Evolutionary conservation across 2,888 invertebrate species (phyloP).

Genomic region (Balanococcus diminutus): DNA sequence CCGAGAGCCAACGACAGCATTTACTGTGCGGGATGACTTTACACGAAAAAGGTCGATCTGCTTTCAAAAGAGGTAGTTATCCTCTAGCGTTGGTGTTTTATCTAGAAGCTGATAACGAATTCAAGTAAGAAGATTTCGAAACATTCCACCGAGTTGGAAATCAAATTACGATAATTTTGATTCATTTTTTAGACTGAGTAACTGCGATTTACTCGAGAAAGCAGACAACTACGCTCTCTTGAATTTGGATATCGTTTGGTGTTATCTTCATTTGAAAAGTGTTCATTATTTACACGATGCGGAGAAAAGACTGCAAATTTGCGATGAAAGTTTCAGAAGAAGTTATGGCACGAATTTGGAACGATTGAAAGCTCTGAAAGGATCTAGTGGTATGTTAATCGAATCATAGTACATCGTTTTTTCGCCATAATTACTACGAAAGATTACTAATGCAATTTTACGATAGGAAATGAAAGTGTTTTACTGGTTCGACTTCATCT

Average conservation of each 20-base stretch:
- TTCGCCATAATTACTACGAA: no score
- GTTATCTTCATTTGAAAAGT: constrained; percentile 78
- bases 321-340: constrained; percentile 70
- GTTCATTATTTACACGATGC: constrained; percentile 77
- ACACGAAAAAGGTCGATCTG: constrained; percentile 78
- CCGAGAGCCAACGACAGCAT: constrained; percentile 71
- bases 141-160: no score
- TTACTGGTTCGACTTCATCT: constrained; percentile 79
- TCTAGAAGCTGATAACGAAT: constrained; percentile 77
- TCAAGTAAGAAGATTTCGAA: constrained; percentile 62
- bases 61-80: constrained; percentile 70
- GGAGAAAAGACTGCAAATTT: constrained; percentile 69
- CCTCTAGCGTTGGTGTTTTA: constrained; percentile 75
- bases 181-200: constrained; percentile 73
- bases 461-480: constrained; percentile 71
- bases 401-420: not conserved
- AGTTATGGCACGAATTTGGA: constrained; percentile 73
- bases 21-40: constrained; percentile 78
- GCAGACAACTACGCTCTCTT: constrained; percentile 85
- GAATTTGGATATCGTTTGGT: constrained; percentile 88
- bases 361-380: constrained; percentile 68
- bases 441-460: not conserved
- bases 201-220: constrained; percentile 69
- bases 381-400: constrained; percentile 63
- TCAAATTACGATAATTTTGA: no score